phyloP scores from a whole-genome alignment of 2,113 vertebrate species.

The Mionectes macconnelli region DNA sequence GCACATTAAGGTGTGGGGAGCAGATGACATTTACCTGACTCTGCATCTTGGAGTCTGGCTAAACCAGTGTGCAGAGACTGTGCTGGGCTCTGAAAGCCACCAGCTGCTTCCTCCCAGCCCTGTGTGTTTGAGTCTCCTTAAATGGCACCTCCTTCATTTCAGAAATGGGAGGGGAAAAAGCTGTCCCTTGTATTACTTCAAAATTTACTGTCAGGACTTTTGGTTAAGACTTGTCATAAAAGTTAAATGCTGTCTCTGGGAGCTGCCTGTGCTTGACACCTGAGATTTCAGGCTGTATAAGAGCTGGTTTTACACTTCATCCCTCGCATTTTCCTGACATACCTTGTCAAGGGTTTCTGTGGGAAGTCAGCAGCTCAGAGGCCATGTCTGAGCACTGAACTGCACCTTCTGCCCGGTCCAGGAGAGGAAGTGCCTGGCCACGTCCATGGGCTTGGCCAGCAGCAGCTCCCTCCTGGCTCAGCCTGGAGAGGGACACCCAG shows the following conservation, averaged over 20 bases:
- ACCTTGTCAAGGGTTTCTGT: background rate
- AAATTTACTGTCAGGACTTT: background rate
- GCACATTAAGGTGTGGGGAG: fast-evolving
- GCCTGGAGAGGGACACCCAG: background rate
- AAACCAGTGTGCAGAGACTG: background rate
- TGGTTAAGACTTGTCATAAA: background rate
- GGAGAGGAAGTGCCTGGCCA: background rate
- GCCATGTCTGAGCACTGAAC: background rate
- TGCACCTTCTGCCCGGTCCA: fast-evolving
- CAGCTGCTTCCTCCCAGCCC: background rate
- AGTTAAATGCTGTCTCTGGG: background rate
- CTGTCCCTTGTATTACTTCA: background rate
- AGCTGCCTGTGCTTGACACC: background rate
- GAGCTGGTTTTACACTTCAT: background rate
- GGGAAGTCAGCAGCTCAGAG: background rate
- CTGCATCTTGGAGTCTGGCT: background rate
- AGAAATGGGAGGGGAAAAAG: background rate
- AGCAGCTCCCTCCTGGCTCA: background rate
- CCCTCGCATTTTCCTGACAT: background rate
- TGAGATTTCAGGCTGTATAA: background rate
- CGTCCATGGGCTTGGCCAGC: fast-evolving
- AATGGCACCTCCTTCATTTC: background rate
- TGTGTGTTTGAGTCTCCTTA: fast-evolving
- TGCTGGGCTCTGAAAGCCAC: background rate
- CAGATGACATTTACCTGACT: background rate